phyloP scores from a whole-genome alignment of 2,113 vertebrate genomes.

The Formicarius rufipectus region DNA sequence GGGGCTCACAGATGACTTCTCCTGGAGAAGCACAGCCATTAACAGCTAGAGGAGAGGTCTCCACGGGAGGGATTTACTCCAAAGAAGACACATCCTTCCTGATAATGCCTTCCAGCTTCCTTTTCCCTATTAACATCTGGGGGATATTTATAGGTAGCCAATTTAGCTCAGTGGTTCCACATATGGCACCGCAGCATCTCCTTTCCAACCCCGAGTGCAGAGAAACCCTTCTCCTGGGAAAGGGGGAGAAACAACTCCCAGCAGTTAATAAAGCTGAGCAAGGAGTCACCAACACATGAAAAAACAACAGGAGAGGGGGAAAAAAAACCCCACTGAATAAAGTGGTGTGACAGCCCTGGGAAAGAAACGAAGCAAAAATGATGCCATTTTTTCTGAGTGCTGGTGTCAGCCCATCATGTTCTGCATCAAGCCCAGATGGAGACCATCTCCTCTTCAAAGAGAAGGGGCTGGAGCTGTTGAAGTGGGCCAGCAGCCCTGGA shows the following conservation, averaged over 20 bases:
- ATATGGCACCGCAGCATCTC: not conserved
- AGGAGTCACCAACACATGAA: not conserved
- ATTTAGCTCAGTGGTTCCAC: not conserved
- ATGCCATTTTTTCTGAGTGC: not conserved
- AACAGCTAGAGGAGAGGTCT: not conserved
- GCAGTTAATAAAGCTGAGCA: not conserved
- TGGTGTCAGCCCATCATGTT: conserved; percentile 39
- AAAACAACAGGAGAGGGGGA: not conserved
- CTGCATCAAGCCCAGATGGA: conserved; percentile 79
- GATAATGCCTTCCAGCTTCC: conserved; percentile 9
- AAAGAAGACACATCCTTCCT: conserved; percentile 20
- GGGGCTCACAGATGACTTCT: not conserved
- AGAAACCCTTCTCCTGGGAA: not conserved
- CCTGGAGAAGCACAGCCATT: not conserved
- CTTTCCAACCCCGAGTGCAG: accelerated
- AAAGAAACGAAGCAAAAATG: not conserved
- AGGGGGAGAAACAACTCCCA: not conserved
- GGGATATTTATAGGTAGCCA: conserved; percentile 19
- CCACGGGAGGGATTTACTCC: conserved; percentile 6
- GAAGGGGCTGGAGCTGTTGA: conserved; percentile 54
- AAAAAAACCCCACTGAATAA: not conserved
- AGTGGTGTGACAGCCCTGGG: not conserved
- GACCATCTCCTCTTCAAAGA: conserved; percentile 62
- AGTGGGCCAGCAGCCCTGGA: conserved; percentile 63
- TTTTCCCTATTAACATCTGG: conserved; percentile 20